Percentiles rank a stretch among this genome's conserved stretches.
These are phyloP conservation scores for Hyla sarda DNA, from an alignment of 2,113 vertebrate species.

Conservation along the genomic window DNA sequence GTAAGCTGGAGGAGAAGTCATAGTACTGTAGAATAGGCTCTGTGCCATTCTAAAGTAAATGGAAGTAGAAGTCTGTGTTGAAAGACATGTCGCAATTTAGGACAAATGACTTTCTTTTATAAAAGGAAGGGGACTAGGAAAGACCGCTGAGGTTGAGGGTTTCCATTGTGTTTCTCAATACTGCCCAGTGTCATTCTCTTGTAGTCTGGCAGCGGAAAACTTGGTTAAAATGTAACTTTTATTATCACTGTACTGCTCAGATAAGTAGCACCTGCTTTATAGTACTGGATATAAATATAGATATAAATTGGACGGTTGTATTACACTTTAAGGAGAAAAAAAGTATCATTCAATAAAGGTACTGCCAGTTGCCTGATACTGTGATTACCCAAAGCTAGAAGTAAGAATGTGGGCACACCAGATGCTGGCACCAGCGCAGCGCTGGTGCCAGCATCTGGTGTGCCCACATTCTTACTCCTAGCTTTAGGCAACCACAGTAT, in stretches of 20 bases:
- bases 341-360: neutral
- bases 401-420: neutral
- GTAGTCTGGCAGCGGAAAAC: neutral
- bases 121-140: neutral
- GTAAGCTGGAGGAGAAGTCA: no score
- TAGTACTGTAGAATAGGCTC: no score
- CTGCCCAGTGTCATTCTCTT: no score
- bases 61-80: no score
- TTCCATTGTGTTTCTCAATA: neutral
- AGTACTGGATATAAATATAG: neutral
- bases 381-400: no score
- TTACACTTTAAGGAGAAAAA: neutral
- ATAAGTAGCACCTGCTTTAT: constrained; percentile 4
- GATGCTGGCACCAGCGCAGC: neutral
- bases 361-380: neutral
- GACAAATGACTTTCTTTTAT: neutral
- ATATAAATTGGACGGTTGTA: neutral
- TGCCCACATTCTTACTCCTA: no score
- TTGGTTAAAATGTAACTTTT: neutral
- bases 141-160: neutral
- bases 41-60: no score
- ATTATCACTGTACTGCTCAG: neutral
- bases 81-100: no score
- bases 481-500: no score
- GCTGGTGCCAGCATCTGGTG: no score